Evolutionary conservation across 2,888 invertebrate genomes (phyloP).

Genomic region (Autographa gamma): DNA sequence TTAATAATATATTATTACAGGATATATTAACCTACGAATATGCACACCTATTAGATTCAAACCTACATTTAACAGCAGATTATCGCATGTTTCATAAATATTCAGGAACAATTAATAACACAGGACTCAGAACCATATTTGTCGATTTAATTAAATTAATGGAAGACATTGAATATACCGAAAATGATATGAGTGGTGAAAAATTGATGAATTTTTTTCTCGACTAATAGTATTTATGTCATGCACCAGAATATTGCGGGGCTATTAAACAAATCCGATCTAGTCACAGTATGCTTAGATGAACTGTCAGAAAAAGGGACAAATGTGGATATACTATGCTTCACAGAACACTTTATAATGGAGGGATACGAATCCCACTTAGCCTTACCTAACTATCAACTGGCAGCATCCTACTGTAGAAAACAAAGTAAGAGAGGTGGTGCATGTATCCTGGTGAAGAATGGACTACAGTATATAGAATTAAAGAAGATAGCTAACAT

Average conservation of each 20-base stretch:
- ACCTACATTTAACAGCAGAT: too few relatives aligned
- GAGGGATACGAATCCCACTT: not conserved
- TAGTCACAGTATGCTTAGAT: constrained; percentile 11
- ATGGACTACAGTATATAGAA: constrained; percentile 12
- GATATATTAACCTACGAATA: too few relatives aligned
- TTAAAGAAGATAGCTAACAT: constrained; percentile 5
- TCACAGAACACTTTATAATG: constrained; percentile 16
- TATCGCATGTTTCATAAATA: too few relatives aligned
- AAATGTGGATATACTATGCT: not conserved
- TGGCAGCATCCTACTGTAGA: constrained; percentile 14
- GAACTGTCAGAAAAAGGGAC: constrained; percentile 1
- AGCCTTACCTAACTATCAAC: constrained; percentile 10
- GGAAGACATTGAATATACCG: too few relatives aligned
- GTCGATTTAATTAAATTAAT: too few relatives aligned
- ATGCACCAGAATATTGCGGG: constrained; percentile 13
- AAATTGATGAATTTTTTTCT: too few relatives aligned
- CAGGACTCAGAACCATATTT: too few relatives aligned
- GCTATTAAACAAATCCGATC: constrained; percentile 7
- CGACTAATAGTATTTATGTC: not conserved
- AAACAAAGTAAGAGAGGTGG: constrained; percentile 5
- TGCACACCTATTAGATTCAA: too few relatives aligned
- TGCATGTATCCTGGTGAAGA: constrained; percentile 19
- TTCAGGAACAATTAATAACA: too few relatives aligned
- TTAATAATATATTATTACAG: too few relatives aligned
- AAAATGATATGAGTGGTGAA: too few relatives aligned